A percentile compares a stretch with the other conserved stretches of the same genome.
Conservation (phyloP, 1,140 invertebrate genomes). For the Drosophila subpulchrella region DNA sequence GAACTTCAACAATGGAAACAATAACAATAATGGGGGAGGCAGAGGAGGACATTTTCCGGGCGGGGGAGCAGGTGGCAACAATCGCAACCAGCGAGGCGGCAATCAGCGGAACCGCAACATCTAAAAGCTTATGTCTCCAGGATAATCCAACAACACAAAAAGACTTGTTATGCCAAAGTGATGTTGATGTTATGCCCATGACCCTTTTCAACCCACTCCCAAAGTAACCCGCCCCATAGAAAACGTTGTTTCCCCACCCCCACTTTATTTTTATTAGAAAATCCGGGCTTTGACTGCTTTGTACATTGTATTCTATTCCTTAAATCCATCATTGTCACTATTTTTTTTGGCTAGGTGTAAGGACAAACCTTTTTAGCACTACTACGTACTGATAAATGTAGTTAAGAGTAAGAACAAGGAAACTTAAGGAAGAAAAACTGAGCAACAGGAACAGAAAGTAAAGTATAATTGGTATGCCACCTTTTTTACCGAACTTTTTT, state of each 20-base stretch:
- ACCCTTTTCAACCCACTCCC: not conserved
- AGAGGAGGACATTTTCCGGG: slow-evolving; percentile 43
- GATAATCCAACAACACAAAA: slow-evolving; percentile 4
- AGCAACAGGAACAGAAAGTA: not conserved
- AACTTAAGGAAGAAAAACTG: not conserved
- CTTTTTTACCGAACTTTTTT: slow-evolving; percentile 14
- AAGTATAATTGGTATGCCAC: slow-evolving; percentile 1
- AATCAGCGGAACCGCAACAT: slow-evolving; percentile 50
- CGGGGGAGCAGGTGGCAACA: slow-evolving; percentile 47
- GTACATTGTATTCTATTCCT: slow-evolving; percentile 50
- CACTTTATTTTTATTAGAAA: not conserved
- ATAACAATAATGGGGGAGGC: slow-evolving; percentile 27
- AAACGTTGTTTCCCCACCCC: not conserved
- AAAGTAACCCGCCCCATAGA: no score
- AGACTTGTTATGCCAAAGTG: slow-evolving; percentile 46
- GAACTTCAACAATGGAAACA: slow-evolving; percentile 46
- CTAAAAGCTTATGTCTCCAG: not conserved
- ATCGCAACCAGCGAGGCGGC: slow-evolving; percentile 37
- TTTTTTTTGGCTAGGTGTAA: slow-evolving; percentile 39
- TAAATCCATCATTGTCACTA: slow-evolving; percentile 15
- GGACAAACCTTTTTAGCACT: slow-evolving; percentile 2
- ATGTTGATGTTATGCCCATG: slow-evolving; percentile 25
- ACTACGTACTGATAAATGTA: slow-evolving; percentile 44
- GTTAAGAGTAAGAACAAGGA: slow-evolving; percentile 8
- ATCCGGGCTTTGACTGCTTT: slow-evolving; percentile 62